Conservation (phyloP, 1,140 invertebrate species). For the Oreohelix idahoensis region DNA sequence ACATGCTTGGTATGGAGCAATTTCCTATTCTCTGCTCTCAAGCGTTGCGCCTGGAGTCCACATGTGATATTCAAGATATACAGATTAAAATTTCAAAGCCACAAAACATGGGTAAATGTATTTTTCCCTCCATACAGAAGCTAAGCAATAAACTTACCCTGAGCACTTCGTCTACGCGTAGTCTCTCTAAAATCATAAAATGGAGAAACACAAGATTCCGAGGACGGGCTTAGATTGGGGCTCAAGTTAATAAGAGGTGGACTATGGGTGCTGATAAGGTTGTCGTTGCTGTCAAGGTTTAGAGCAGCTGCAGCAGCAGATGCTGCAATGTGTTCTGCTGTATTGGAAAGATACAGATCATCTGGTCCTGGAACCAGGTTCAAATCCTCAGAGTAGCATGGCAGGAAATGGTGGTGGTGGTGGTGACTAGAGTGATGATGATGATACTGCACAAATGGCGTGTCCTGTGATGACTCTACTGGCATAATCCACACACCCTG, state of each 20-base stretch:
- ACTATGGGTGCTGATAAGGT: slow-evolving; percentile 69
- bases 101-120: too few species aligned
- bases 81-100: too few species aligned
- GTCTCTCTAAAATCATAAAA: slow-evolving; percentile 70
- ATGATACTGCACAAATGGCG: slow-evolving; percentile 37
- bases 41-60: too few species aligned
- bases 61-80: too few species aligned
- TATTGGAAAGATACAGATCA: slow-evolving; percentile 27
- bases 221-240: slow-evolving; percentile 69
- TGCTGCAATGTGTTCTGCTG: slow-evolving; percentile 33
- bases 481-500: slow-evolving; percentile 37
- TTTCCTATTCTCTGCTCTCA: too few species aligned
- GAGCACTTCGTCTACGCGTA: slow-evolving; percentile 61
- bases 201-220: slow-evolving; percentile 66
- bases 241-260: slow-evolving; percentile 72
- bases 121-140: too few species aligned
- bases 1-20: too few species aligned
- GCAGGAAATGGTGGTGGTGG: slow-evolving; percentile 37
- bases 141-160: slow-evolving; percentile 57
- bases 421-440: slow-evolving; percentile 16
- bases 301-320: slow-evolving; percentile 22
- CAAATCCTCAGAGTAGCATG: slow-evolving; percentile 38
- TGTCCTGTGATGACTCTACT: slow-evolving; percentile 36
- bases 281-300: slow-evolving; percentile 42
- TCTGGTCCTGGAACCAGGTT: slow-evolving; percentile 30